Conservation (phyloP, 2,888 invertebrate genomes). For the Plutella xylostella region DNA sequence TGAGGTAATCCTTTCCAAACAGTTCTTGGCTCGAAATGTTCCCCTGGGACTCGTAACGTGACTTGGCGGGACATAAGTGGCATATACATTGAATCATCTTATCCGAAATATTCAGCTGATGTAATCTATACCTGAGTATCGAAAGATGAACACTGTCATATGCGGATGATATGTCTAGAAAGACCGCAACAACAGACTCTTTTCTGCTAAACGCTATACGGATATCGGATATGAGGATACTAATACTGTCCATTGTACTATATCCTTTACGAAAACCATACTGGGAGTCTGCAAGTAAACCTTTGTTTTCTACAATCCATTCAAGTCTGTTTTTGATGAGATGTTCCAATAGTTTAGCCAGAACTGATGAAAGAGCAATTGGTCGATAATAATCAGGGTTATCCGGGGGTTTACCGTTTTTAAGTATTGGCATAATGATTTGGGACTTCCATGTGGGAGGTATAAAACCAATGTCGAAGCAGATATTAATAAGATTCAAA, state of each 20-base stretch:
- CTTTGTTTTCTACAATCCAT: slow-evolving; percentile 19
- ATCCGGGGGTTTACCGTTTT: slow-evolving; percentile 18
- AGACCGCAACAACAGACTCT: slow-evolving; percentile 17
- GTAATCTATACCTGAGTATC: slow-evolving; percentile 19
- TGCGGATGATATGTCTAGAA: slow-evolving; percentile 22
- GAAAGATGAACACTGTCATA: slow-evolving; percentile 22
- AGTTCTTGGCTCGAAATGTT: neutral
- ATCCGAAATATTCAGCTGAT: slow-evolving; percentile 19
- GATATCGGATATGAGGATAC: slow-evolving; percentile 19
- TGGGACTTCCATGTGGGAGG: slow-evolving; percentile 18
- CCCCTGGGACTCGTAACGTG: neutral
- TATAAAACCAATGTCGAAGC: neutral
- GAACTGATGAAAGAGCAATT: slow-evolving; percentile 18
- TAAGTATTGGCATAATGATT: slow-evolving; percentile 20
- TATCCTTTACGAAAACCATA: slow-evolving; percentile 23
- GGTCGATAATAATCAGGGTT: slow-evolving; percentile 16
- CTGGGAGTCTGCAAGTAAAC: slow-evolving; percentile 14
- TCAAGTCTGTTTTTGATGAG: slow-evolving; percentile 20
- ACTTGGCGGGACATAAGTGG: slow-evolving; percentile 14
- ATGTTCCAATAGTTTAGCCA: slow-evolving; percentile 20
- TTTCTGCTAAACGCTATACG: slow-evolving; percentile 14
- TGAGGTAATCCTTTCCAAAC: slow-evolving; percentile 22
- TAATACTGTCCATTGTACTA: slow-evolving; percentile 22
- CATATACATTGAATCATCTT: slow-evolving; percentile 16
- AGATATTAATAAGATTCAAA: neutral